Conservation (phyloP, 2,888 invertebrate species). For the Eugnorisma glareosa region DNA sequence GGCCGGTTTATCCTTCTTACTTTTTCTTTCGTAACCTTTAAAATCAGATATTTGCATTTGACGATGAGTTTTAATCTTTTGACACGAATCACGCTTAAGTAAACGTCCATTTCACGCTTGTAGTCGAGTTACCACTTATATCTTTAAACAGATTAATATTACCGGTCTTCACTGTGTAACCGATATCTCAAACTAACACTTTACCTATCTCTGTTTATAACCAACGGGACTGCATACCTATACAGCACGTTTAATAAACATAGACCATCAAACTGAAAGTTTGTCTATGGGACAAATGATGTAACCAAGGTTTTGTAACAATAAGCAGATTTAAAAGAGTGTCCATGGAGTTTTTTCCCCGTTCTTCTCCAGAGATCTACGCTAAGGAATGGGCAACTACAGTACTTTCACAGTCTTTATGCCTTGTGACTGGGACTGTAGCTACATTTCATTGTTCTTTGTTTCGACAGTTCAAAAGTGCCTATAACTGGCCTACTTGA, state of each 20-base stretch:
- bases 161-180: constrained; percentile 19
- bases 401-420: too few species aligned
- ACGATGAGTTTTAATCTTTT: background rate
- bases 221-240: constrained; percentile 30
- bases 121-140: constrained; percentile 8
- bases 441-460: too few species aligned
- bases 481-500: too few species aligned
- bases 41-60: too few species aligned
- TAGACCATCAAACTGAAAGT: background rate
- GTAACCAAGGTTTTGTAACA: too few species aligned
- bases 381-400: too few species aligned
- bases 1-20: too few species aligned
- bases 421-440: too few species aligned
- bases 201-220: constrained; percentile 35
- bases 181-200: constrained; percentile 23
- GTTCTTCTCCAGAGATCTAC: too few species aligned
- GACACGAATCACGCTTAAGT: constrained; percentile 1
- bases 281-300: background rate
- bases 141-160: constrained; percentile 27
- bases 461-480: too few species aligned
- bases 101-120: constrained; percentile 7
- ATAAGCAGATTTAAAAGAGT: too few species aligned
- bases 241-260: background rate
- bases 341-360: too few species aligned
- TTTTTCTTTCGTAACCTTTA: background rate